Conservation (phyloP, 2,797 vertebrate species). For the Cossypha niveicapilla region DNA sequence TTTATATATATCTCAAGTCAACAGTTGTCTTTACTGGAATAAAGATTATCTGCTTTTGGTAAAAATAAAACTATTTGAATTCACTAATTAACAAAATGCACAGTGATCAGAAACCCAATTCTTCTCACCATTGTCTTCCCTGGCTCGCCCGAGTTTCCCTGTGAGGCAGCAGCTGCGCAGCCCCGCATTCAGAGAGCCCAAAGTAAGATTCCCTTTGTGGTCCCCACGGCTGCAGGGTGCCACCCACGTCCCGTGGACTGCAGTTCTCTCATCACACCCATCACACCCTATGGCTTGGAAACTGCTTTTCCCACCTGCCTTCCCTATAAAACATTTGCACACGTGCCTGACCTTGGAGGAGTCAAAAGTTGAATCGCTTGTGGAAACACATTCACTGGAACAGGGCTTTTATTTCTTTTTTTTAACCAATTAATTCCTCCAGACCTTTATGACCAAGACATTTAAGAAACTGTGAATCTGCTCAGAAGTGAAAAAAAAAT, state of each 20-base stretch:
- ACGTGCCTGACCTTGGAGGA: not conserved
- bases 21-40: conserved; percentile 70
- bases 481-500: not conserved
- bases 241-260: not conserved
- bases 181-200: conserved; percentile 37
- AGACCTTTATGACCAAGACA: not conserved
- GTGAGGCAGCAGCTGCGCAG: conserved; percentile 27
- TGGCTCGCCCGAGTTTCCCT: conserved; percentile 35
- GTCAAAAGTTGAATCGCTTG: not conserved
- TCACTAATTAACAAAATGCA: conserved; percentile 80
- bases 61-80: conserved; percentile 79
- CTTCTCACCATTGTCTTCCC: conserved; percentile 56
- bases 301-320: conserved; percentile 46
- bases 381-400: not conserved
- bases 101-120: conserved; percentile 77
- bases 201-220: not conserved
- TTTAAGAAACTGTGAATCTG: conserved; percentile 47
- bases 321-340: not conserved
- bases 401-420: not conserved
- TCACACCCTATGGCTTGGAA: conserved; percentile 53
- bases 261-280: not conserved
- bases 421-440: conserved; percentile 33
- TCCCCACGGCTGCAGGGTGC: conserved; percentile 42
- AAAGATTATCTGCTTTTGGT: conserved; percentile 67
- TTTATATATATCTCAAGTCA: conserved; percentile 55